Base-by-base conservation (phyloP, 2,888 invertebrate genomes). In the Synergus laeviventris region DNA sequence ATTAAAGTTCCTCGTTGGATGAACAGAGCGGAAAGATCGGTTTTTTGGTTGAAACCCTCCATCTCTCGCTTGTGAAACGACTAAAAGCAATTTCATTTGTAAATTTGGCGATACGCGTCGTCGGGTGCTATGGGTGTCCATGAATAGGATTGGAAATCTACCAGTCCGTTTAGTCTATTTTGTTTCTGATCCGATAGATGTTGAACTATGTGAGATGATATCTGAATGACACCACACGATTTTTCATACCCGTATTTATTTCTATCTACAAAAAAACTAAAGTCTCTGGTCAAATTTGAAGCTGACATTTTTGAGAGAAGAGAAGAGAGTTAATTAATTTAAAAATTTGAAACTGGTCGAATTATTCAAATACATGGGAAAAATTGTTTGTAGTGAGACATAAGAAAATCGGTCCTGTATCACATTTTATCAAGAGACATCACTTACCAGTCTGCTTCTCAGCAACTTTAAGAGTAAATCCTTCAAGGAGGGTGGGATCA, bases 371-470 rank as follows among this genome's bases (percentile, higher is more conserved):
- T 38, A 18, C 9, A 18, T 9, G 7, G 7, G 9, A 18, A 14
- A 24, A 14, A 11, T 24, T 59, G 1, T 4, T 12, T 49, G 8
- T 0, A 18, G 5, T n/a, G 14, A 16, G 21, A 42, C 1, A n/a
- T 42, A 24, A 45, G 16, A 8, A 45, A 66, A 9, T 45, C 66
- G 49, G 70, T 54, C 49, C 70, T 70, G 36, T 21, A 24, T 31
- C 42, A 42, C 21, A 45, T 45, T 70, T 70, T 49, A 70, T 70
- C 49, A 70, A 49, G 70, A 45, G 49, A 49, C 70, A 70, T 70
- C 49, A 87, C 90, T 92, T 92, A 95, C 95, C 95, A 91, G 95
- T 95, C 91, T 94, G 94, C 91, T 95, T 95, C 89, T 95, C 95
- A 73, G 95, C 95, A 76, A 94, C 93, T 91, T 95, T 95, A 60